Percentiles rank a stretch among this genome's conserved stretches.
Evolutionary conservation across 2,113 vertebrate species (phyloP).

Genomic region (Platanista minor): DNA sequence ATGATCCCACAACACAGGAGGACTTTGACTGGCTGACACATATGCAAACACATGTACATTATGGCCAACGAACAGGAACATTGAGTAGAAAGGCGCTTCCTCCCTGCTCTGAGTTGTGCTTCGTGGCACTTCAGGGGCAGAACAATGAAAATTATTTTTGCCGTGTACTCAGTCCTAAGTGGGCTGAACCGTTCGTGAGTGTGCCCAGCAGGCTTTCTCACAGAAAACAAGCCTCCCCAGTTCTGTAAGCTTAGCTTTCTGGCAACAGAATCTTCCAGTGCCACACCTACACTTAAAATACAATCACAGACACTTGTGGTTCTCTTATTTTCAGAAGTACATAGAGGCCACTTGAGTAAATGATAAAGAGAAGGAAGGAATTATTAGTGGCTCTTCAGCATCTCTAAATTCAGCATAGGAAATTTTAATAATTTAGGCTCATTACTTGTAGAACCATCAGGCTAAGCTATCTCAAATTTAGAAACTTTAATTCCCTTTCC

Average conservation of each 20-base stretch:
- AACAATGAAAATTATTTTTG: no score
- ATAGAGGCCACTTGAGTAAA: not conserved
- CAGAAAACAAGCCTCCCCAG: no score
- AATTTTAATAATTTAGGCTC: slow-evolving; percentile 66
- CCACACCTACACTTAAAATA: slow-evolving; percentile 16
- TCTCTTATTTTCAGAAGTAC: slow-evolving; percentile 27
- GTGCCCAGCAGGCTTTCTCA: no score
- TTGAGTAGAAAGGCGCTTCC: no score
- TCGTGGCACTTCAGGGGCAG: no score
- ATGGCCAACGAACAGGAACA: no score
- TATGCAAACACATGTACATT: no score
- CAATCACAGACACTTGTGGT: slow-evolving; percentile 49
- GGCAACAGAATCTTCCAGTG: not conserved
- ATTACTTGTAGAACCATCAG: slow-evolving; percentile 59
- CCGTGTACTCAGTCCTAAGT: rapidly evolving
- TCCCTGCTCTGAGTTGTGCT: no score
- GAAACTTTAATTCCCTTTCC: slow-evolving; percentile 38
- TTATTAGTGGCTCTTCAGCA: not conserved
- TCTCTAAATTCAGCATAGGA: slow-evolving; percentile 28
- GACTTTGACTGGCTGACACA: no score
- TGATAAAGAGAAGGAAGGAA: not conserved
- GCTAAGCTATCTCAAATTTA: slow-evolving; percentile 70
- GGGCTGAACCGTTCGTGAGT: no score
- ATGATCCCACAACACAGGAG: no score
- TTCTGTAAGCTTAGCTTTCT: not conserved